A percentile compares a stretch with the other conserved stretches of the same genome.
These are phyloP conservation scores for Python bivittatus DNA, from an alignment of 2,113 vertebrate genomes.

Conservation along the genomic window DNA sequence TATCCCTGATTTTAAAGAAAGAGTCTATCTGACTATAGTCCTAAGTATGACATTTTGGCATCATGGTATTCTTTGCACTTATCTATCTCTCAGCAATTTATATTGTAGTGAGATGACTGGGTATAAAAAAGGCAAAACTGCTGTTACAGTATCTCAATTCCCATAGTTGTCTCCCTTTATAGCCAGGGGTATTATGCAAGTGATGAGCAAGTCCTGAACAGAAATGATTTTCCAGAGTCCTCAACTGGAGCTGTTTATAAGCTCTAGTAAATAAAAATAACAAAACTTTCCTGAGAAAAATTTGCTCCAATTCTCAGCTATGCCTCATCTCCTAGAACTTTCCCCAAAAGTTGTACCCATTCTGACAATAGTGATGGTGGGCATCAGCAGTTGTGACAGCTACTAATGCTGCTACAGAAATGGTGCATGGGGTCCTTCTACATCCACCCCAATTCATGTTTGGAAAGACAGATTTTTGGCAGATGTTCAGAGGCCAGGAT, in stretches of 20 bases:
- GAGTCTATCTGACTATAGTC: neutral
- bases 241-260: neutral
- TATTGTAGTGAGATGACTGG: neutral
- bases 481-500: neutral
- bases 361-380: neutral
- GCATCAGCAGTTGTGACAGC: neutral
- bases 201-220: neutral
- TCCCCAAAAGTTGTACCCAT: neutral
- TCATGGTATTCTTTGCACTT: neutral
- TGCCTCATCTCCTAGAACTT: neutral
- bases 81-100: neutral
- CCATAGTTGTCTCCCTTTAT: neutral
- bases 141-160: neutral
- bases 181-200: neutral
- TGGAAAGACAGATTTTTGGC: neutral
- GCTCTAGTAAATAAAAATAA: neutral
- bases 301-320: neutral
- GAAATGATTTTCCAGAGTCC: neutral
- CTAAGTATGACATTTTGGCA: neutral
- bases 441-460: neutral
- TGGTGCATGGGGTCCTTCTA: neutral
- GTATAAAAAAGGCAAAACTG: neutral
- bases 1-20: neutral
- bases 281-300: neutral
- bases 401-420: neutral